Base-by-base conservation (phyloP, 2,113 vertebrate genomes). In the Clarias gariepinus region DNA sequence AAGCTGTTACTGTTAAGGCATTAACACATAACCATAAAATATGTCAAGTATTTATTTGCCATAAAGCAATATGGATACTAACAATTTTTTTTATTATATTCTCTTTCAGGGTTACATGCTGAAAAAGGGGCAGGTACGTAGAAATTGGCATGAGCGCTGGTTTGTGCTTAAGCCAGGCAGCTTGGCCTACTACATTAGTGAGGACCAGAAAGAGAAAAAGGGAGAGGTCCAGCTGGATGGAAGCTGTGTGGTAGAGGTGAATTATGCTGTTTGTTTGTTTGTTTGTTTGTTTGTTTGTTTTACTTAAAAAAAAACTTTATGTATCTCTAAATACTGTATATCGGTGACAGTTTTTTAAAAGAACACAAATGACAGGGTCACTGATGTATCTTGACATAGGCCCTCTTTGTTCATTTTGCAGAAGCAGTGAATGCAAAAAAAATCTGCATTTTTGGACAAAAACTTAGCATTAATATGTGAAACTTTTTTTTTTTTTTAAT, bases 111-210 rank as follows among this genome's bases (percentile, higher is more conserved):
- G 95, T 74, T 96, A 96, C 88, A 95, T 96, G 95, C 94, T 94
- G 93, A 96, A 96, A 86, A 96, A 96, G 83, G 95, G 95, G 0
- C 94, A 96, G 11, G 87, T 95, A 57, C 93, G 95, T 2, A 90
- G 95, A 86, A 96, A 96, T 89, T 96, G 95, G 95, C 95, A 93
- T 0, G 95, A 96, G 91, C 95, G 95, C 41, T 96, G 95, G 95
- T 96, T 96, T n/a, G 93, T 96, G 73, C 90, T 96, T 77, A 94
- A 94, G 92, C 92, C 94, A 8, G 86, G 89, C 66, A 90, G 84
- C 85, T 90, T 96, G 82, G 81, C 89, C 8, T 96, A 96, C 82
- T 96, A 94, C 55, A 89, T 93, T 85, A 89, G 91, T 23, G 95
- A 96, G 89, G 91, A 93, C 90, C 85, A 95, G 36, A 96, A 94